A percentile compares a stretch with the other conserved stretches of the same genome.
These are phyloP conservation scores for Centropus unirufus DNA, from an alignment of 2,113 vertebrate species.

Conservation along the genomic window DNA sequence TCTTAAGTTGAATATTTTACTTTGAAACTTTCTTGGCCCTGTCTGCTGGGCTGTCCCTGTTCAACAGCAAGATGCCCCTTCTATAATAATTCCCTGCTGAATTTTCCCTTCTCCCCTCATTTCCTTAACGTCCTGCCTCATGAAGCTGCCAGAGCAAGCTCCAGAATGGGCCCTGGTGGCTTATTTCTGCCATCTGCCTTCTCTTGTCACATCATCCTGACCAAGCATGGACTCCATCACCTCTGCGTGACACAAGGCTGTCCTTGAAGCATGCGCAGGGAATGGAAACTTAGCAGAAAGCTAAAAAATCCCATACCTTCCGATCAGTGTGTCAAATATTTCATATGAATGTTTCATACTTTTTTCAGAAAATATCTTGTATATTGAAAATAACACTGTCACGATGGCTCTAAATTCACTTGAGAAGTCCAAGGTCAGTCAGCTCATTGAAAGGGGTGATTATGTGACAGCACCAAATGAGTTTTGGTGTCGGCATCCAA, in stretches of 20 bases:
- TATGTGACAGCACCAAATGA: background rate
- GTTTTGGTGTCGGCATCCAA: background rate
- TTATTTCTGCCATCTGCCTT: background rate
- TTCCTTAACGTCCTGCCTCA: background rate
- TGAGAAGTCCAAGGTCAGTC: background rate
- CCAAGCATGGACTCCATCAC: rapidly evolving
- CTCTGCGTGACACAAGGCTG: background rate
- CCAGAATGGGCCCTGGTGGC: background rate
- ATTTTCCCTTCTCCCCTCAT: background rate
- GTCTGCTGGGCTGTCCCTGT: background rate
- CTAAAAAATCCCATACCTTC: background rate
- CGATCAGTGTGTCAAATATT: background rate
- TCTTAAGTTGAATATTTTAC: background rate
- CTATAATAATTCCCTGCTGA: background rate
- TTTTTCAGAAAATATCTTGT: background rate
- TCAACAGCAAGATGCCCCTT: background rate
- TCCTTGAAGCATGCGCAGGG: background rate
- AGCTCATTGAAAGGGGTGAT: background rate
- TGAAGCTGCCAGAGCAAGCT: background rate
- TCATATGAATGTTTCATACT: too few species aligned
- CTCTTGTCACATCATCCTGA: rapidly evolving
- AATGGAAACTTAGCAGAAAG: background rate
- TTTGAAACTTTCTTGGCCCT: background rate
- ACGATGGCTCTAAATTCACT: background rate
- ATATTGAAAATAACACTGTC: background rate